These are phyloP conservation scores for Nesoenas mayeri DNA, from an alignment of 2,113 vertebrate species.

Conservation along the genomic window DNA sequence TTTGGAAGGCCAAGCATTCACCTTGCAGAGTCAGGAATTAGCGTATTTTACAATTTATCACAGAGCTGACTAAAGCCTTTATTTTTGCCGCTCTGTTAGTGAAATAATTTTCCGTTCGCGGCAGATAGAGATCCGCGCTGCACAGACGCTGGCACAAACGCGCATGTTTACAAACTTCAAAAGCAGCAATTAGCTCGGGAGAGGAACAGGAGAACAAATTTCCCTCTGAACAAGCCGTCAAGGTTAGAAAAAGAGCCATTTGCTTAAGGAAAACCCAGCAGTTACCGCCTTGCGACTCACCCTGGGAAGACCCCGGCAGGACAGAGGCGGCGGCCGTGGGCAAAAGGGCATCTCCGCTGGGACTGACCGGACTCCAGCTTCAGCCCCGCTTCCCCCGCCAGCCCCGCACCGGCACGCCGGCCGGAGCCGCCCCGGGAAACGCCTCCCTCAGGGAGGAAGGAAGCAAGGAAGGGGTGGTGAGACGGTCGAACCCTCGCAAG, in stretches of 20 bases:
- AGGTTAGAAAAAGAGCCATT: neutral
- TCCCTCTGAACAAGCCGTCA: neutral
- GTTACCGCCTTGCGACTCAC: neutral
- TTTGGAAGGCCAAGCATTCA: neutral
- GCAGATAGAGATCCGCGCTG: neutral
- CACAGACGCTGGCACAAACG: neutral
- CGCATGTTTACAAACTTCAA: conserved; percentile 27
- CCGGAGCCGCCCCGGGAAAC: neutral
- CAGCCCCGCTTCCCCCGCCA: neutral
- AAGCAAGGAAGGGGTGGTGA: neutral
- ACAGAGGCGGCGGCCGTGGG: neutral
- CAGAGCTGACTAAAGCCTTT: neutral
- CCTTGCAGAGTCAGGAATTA: neutral
- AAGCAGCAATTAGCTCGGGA: neutral
- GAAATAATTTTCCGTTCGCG: neutral
- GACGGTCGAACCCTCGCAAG: neutral
- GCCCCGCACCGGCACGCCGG: neutral
- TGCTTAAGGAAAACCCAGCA: neutral
- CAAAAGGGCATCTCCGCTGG: neutral
- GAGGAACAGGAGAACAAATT: neutral
- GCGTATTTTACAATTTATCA: neutral
- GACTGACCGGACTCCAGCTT: neutral
- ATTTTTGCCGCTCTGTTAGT: neutral
- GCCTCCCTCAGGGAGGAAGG: neutral
- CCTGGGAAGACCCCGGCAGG: neutral